Percentiles rank a stretch among this genome's conserved stretches.
Conservation (phyloP, 64 coral and sea anemone species). For the Stylophora pistillata region DNA sequence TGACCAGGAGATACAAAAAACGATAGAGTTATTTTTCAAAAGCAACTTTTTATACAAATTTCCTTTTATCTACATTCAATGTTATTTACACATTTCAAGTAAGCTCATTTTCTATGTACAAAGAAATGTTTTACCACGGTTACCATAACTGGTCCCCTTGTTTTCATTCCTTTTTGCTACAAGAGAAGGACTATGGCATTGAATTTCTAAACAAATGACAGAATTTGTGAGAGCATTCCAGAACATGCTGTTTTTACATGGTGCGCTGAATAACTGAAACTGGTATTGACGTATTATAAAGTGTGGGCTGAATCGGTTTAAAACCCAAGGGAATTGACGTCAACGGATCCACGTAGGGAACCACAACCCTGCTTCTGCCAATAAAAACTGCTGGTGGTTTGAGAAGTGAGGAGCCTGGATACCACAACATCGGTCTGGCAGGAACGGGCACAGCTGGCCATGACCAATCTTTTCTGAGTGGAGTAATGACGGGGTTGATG, state of each 20-base stretch:
- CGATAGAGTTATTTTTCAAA: too few relatives aligned
- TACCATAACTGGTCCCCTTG: too few relatives aligned
- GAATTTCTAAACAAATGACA: not conserved
- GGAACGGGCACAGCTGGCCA: constrained; percentile 12
- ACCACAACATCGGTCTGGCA: not conserved
- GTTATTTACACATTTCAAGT: too few relatives aligned
- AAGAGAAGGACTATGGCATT: not conserved
- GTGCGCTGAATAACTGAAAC: constrained; percentile 8
- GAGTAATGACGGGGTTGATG: not conserved
- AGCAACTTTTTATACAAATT: too few relatives aligned
- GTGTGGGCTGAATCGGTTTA: not conserved
- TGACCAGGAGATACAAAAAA: too few relatives aligned
- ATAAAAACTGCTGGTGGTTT: not conserved
- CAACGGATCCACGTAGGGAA: not conserved
- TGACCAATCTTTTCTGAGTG: not conserved
- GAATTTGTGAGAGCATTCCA: not conserved
- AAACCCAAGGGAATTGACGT: not conserved
- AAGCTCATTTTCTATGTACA: too few relatives aligned
- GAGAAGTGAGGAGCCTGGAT: not conserved
- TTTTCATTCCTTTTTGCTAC: too few relatives aligned
- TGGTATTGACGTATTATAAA: not conserved
- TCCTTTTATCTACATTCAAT: too few relatives aligned
- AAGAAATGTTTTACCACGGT: too few relatives aligned
- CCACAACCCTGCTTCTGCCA: constrained; percentile 1
- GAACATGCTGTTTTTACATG: not conserved